These are phyloP conservation scores for Sternarchorhynchus goeldii DNA, from an alignment of 2,797 vertebrate species.

Conservation along the genomic window DNA sequence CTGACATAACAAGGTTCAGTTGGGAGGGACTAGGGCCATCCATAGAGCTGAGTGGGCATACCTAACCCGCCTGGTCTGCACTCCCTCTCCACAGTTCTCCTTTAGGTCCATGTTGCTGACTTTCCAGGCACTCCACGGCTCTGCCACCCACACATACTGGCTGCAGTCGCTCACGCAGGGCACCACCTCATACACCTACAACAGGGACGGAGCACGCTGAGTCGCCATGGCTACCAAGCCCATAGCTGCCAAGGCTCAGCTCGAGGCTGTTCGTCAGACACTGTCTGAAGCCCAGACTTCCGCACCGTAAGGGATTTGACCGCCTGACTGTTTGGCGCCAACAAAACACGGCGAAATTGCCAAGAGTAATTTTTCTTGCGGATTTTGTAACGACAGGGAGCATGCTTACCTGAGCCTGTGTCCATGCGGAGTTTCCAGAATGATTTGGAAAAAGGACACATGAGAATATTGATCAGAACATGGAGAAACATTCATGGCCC, in stretches of 20 bases:
- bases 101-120: conserved; percentile 91
- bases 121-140: conserved; percentile 96
- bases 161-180: conserved; percentile 95
- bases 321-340: not conserved
- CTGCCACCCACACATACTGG: conserved; percentile 93
- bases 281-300: too few relatives aligned
- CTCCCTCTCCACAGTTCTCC: conserved; percentile 95
- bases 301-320: not conserved
- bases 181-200: conserved; percentile 95
- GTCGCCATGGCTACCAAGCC: not conserved
- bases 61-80: conserved; percentile 97
- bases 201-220: not conserved
- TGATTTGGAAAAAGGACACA: conserved; percentile 60
- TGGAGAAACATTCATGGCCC: conserved; percentile 43
- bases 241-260: too few relatives aligned
- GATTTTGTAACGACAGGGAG: conserved; percentile 39
- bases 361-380: conserved; percentile 20
- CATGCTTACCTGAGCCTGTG: conserved; percentile 79
- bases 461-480: conserved; percentile 60
- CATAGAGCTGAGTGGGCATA: conserved; percentile 58
- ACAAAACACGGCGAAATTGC: not conserved
- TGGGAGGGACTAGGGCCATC: not conserved
- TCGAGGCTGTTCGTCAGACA: too few relatives aligned
- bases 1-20: too few relatives aligned
- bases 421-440: conserved; percentile 57